phyloP scores from a whole-genome alignment of 2,113 vertebrate species.

The Cephalopterus ornatus region DNA sequence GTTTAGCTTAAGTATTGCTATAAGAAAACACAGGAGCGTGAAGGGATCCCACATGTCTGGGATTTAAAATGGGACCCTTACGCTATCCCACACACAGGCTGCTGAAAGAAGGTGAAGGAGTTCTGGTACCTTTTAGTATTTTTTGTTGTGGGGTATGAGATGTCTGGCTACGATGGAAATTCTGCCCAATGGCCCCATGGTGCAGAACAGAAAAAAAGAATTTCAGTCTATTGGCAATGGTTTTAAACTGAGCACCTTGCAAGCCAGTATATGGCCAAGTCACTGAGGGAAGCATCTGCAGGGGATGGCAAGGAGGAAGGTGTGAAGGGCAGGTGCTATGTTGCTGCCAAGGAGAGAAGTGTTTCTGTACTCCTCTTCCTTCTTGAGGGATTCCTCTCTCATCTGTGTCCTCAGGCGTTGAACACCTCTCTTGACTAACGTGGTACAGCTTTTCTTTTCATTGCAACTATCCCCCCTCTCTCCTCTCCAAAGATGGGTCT shows the following conservation, averaged over 20 bases:
- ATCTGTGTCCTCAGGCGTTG: background rate
- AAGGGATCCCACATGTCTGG: background rate
- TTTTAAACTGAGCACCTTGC: background rate
- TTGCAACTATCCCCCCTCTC: background rate
- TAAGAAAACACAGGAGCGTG: background rate
- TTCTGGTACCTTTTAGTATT: background rate
- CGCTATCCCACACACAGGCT: background rate
- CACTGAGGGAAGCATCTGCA: background rate
- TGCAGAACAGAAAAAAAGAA: background rate
- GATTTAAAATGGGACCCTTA: background rate
- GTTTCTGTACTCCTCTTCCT: background rate
- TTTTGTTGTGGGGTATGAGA: background rate
- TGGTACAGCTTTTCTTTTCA: background rate
- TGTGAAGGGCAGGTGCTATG: background rate
- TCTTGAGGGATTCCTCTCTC: background rate
- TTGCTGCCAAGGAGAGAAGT: background rate
- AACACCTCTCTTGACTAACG: background rate
- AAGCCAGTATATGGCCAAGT: background rate
- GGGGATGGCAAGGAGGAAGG: background rate
- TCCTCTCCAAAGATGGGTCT: background rate
- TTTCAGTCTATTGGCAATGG: background rate
- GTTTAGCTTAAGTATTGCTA: background rate
- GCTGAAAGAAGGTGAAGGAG: background rate
- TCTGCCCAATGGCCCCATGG: background rate
- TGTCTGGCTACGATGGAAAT: background rate